Conservation (phyloP, 2,797 vertebrate species). For the Thaleichthys pacificus region DNA sequence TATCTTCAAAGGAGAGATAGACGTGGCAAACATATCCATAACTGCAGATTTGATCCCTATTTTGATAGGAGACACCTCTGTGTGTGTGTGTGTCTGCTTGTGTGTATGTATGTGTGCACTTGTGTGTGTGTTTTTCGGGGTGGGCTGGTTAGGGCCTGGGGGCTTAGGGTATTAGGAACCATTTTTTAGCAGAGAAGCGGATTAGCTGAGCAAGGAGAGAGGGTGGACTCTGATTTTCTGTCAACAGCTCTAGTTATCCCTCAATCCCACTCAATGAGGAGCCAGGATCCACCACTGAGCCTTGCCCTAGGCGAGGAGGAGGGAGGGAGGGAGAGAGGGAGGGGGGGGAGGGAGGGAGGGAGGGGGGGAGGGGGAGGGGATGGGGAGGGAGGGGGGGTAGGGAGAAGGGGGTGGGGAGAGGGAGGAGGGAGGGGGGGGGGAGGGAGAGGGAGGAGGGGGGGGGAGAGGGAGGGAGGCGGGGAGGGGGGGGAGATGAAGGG, state of each 20-base stretch:
- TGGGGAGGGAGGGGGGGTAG: constrained; percentile 18
- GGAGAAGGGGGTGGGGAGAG: constrained; percentile 9
- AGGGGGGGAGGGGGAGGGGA: constrained; percentile 18
- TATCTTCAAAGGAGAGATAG: constrained; percentile 33
- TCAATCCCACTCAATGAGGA: constrained; percentile 72
- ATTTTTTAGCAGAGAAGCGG: constrained; percentile 77
- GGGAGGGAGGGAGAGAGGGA: constrained; percentile 18
- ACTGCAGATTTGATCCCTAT: constrained; percentile 53
- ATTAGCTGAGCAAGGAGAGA: constrained; percentile 72
- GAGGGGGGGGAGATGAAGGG: constrained; percentile 22
- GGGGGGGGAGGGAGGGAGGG: constrained; percentile 25
- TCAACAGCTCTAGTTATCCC: constrained; percentile 76
- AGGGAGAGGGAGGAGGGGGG: background rate
- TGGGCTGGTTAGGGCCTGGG: constrained; percentile 43
- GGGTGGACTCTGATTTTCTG: constrained; percentile 75
- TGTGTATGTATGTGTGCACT: constrained; percentile 7
- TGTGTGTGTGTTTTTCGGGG: constrained; percentile 9
- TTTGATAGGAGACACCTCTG: constrained; percentile 44
- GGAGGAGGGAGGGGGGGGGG: background rate
- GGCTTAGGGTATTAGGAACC: constrained; percentile 75
- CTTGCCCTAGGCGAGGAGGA: constrained; percentile 57
- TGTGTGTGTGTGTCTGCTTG: constrained; percentile 24
- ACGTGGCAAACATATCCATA: constrained; percentile 63
- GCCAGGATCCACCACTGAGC: constrained; percentile 68
- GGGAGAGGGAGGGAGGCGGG: background rate